Evolutionary conservation across 2,888 invertebrate species (phyloP), one percentile per base, ranked within the genome.

Genomic region (Palloptera scutellata): DNA sequence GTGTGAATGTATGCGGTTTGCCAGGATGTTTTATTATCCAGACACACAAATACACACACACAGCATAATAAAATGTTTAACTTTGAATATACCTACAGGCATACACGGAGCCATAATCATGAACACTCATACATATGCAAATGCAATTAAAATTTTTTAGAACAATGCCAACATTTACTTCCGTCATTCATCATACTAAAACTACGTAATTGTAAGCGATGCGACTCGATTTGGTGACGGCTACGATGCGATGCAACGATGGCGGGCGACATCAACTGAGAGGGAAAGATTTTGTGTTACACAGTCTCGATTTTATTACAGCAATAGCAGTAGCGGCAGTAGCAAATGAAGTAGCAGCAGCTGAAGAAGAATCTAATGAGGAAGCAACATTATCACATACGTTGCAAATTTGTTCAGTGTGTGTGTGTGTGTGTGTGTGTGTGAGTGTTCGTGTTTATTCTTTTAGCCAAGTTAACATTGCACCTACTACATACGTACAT

Each of bases 81-180:
- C 58, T 69, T 54, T 61, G 42, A 8, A 10, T n/a, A 58, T 52
- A 30, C 55, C 64, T 41, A 12, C 61, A 43, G 17, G 20, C 17
- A 13, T 10, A 45, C 41, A 51, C 43, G 54, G 17, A 3, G 20
- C 8, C 20, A 17, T 30, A 17, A 40, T n/a, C 59, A 59, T 17
- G 10, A 6, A 17, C 17, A 59, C 42, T 30, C 53, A 48, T 17
- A 20, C 58, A 61, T 79, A 79, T 79, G 80, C 76, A 79, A 79
- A 79, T 79, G 80, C 78, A 79, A 79, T 79, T 79, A 79, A 79
- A 79, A 79, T 79, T 79, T 79, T 79, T 75, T 30, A 30, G 30
- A 79, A 79, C 78, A 79, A 79, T 77, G 78, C 79, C 76, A 79
- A 79, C 79, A 79, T 79, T 79, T 79, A 79, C 80, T 75, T 79